phyloP scores from a whole-genome alignment of 35 echinoderm and acorn worm species.

The Antedon bifida region DNA sequence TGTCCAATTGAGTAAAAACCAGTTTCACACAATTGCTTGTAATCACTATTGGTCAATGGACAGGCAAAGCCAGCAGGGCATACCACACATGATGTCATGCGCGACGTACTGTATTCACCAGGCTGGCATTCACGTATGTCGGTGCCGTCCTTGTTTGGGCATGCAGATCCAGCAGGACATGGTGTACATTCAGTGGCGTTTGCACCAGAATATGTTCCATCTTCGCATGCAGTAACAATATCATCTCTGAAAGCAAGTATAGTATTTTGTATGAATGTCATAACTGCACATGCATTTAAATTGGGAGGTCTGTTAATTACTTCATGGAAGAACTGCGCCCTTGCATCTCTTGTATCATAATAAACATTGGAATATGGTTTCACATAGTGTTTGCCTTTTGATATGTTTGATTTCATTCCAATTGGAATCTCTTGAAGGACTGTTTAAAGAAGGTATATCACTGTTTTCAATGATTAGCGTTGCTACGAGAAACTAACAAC shows the following conservation, averaged over 20 bases:
- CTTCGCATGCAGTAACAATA: slow-evolving; percentile 46
- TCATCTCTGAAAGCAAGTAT: slow-evolving; percentile 35
- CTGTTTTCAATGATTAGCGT: no score
- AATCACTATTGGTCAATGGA: slow-evolving; percentile 36
- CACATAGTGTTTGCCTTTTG: no score
- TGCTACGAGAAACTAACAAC: no score
- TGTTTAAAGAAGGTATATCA: no score
- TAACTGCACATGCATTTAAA: no score
- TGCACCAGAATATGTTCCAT: slow-evolving; percentile 57
- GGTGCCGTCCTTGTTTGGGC: slow-evolving; percentile 47
- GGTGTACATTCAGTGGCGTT: slow-evolving; percentile 47
- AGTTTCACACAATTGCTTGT: slow-evolving; percentile 32
- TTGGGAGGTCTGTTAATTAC: no score
- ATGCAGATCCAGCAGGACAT: slow-evolving; percentile 60
- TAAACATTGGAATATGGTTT: no score
- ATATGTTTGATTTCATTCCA: no score
- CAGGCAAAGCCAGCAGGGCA: slow-evolving; percentile 68
- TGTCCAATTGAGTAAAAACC: slow-evolving; percentile 72
- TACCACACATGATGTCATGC: slow-evolving; percentile 33
- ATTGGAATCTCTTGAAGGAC: no score
- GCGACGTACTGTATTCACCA: slow-evolving; percentile 69
- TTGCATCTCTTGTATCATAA: no score
- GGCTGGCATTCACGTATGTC: slow-evolving; percentile 56
- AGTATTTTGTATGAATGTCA: no score
- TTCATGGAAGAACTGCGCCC: no score